A percentile compares a stretch with the other conserved stretches of the same genome.
Conservation (phyloP, 2,888 invertebrate species). For the Andrena chrysosceles region DNA sequence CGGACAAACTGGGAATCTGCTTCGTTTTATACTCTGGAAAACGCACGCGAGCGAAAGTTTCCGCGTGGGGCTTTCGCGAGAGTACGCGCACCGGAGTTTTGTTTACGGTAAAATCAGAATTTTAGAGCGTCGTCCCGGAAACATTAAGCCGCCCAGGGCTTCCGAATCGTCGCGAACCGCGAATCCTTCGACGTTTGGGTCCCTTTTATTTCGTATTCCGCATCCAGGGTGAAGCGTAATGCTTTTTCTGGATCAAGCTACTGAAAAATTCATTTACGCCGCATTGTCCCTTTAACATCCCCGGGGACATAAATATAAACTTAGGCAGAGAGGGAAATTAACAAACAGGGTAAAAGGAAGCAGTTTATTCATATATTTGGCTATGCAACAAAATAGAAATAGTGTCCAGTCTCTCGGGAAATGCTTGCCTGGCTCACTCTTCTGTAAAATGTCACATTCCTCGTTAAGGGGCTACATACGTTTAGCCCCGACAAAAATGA, state of each 20-base stretch:
- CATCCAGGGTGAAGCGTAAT: no score
- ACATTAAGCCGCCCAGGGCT: conserved; percentile 32
- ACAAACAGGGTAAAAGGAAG: no score
- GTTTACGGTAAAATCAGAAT: conserved; percentile 45
- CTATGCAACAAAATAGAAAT: no score
- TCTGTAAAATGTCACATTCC: conserved; percentile 43
- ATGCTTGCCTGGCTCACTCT: conserved; percentile 13
- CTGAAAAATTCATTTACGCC: no score
- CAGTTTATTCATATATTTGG: no score
- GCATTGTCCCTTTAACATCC: no score
- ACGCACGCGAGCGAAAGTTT: conserved; percentile 38
- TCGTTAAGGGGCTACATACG: conserved; percentile 40
- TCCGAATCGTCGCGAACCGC: conserved; percentile 6
- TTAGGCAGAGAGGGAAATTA: no score
- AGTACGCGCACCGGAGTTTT: background rate
- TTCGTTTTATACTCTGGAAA: conserved; percentile 43
- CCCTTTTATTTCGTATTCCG: no score
- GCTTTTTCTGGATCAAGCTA: no score
- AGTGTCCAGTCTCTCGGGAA: background rate
- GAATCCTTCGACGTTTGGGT: background rate
- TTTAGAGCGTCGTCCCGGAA: conserved; percentile 26
- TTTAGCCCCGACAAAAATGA: no score
- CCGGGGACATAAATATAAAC: no score
- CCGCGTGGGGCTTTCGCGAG: conserved; percentile 28
- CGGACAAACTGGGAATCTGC: conserved; percentile 9